These are phyloP conservation scores for Epinephelus awoara DNA, from an alignment of 2,797 vertebrate species.

Conservation along the genomic window DNA sequence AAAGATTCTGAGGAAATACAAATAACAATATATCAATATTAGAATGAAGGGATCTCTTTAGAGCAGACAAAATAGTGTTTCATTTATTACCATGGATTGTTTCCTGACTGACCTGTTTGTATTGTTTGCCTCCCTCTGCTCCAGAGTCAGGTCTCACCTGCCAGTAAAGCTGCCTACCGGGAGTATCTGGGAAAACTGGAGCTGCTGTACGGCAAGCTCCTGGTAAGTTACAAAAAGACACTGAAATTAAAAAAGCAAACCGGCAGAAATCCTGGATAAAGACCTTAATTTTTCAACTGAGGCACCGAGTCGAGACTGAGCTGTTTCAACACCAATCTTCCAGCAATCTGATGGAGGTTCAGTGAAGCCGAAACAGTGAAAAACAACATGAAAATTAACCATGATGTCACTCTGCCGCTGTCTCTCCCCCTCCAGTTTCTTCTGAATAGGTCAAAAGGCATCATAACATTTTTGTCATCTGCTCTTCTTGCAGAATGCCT, in stretches of 20 bases:
- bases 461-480: background rate
- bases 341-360: too few species aligned
- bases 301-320: background rate
- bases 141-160: constrained; percentile 90
- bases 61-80: background rate
- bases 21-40: background rate
- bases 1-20: too few species aligned
- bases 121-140: constrained; percentile 6
- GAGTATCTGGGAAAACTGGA: constrained; percentile 94
- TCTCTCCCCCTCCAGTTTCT: background rate
- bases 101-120: background rate
- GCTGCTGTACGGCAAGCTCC: constrained; percentile 90
- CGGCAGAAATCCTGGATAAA: background rate
- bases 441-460: background rate
- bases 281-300: background rate
- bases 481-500: constrained; percentile 84
- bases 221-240: constrained; percentile 82
- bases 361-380: too few species aligned
- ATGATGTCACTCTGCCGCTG: background rate
- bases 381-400: background rate
- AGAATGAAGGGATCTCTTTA: background rate
- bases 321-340: background rate
- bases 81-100: background rate
- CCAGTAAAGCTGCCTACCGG: constrained; percentile 87
- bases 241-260: background rate